These are phyloP conservation scores for Drosophila busckii DNA, from an alignment of 1,140 invertebrate species.

Conservation along the genomic window DNA sequence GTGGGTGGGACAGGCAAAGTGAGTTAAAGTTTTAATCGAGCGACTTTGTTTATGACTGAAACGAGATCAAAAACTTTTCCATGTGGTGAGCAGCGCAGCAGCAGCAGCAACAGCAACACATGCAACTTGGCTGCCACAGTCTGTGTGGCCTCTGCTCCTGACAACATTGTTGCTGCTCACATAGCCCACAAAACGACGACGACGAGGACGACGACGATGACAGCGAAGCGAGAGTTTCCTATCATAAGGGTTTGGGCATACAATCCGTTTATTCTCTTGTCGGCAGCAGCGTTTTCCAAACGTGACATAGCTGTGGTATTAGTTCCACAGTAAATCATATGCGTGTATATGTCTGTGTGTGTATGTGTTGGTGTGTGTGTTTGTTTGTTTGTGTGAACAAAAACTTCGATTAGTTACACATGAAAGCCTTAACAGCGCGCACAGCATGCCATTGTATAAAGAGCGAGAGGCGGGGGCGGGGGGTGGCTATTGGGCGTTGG, in stretches of 20 bases:
- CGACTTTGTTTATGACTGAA: constrained; percentile 40
- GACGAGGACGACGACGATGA: too few species aligned
- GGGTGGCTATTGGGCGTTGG: not conserved
- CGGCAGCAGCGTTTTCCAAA: constrained; percentile 26
- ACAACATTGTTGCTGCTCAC: too few species aligned
- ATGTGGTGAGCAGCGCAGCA: constrained; percentile 27
- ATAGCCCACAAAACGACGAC: too few species aligned
- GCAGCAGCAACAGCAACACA: constrained; percentile 33
- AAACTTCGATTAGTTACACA: constrained; percentile 52
- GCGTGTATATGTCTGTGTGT: constrained; percentile 1
- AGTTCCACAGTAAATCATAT: constrained; percentile 1
- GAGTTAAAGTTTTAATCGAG: constrained; percentile 42
- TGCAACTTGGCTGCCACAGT: constrained; percentile 28
- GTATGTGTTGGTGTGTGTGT: not conserved
- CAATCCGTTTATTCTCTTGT: constrained; percentile 4
- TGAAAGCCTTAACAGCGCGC: constrained; percentile 35
- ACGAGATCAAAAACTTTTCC: constrained; percentile 46
- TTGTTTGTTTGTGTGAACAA: constrained; percentile 13
- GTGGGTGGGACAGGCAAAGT: constrained; percentile 1
- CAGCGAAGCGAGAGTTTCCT: too few species aligned
- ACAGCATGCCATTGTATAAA: constrained; percentile 18
- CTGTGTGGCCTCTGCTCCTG: constrained; percentile 8
- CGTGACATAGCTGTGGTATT: constrained; percentile 28
- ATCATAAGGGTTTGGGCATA: too few species aligned
- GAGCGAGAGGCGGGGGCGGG: too few species aligned